Base-by-base conservation (phyloP, 35 echinoderm and acorn worm species). In the Ptychodera flava region DNA sequence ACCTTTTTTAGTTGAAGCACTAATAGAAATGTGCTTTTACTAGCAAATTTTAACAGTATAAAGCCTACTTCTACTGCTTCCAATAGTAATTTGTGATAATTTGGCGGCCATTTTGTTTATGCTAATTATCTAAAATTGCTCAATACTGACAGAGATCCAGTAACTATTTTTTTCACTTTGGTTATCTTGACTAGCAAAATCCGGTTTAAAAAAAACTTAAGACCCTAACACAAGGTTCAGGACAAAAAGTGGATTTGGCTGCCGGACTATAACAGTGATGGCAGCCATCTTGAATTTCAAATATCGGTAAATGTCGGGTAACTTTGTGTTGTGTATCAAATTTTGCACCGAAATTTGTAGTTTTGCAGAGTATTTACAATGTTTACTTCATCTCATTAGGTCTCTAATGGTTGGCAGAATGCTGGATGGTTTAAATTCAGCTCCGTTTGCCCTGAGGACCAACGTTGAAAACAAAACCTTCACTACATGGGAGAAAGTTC, bases 351-450 rank as follows among this genome's bases (percentile, higher is more conserved):
- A 83, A 36, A 35, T 34, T 36, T 36, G 34, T 35, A 28, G 1
- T 80, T 80, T 14, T 14, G 12, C 6, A 82, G 22, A 0, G 0
- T 34, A 27, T 14, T 1, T 32, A 16, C 27, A 29, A 31, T 14
- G 22, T 16, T 31, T 32, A 16, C 32, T 33, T 82, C 34, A 29
- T 32, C 28, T 10, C 10, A 29, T 35, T 36, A 91, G 90, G 36
- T 53, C 85, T 83, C 82, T 80, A 36, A 34, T 91, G 30, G 85
- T 91, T 15, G 83, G 83, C 31, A 82, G 90, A 79, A 91, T 91
- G 90, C 35, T 91, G 31, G 85, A 91, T 91, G 90, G 90, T 28
- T 30, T 91, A 35, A 79, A 83, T 82, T 37, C 80, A 79, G 83
- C 83, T 76, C 35, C 84, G 16, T 38, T 85, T 16, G 36, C 32